A percentile compares a stretch with the other conserved stretches of the same genome.
These are phyloP conservation scores for Dasypogon diadema DNA, from an alignment of 2,888 invertebrate species.

Conservation along the genomic window DNA sequence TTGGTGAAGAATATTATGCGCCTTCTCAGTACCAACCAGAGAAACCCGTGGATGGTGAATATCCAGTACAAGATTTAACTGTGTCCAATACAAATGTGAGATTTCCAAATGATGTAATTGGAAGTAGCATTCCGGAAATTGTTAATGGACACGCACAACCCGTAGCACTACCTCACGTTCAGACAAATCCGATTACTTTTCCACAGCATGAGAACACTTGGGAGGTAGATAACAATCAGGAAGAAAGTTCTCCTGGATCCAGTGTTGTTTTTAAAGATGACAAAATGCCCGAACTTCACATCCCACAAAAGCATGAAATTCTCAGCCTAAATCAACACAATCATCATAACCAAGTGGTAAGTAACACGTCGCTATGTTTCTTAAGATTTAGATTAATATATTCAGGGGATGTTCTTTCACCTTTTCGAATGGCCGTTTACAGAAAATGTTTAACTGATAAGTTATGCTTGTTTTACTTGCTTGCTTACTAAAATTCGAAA, in stretches of 20 bases:
- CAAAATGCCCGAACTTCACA: not conserved
- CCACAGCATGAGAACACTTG: slow-evolving; percentile 46
- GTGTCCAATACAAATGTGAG: slow-evolving; percentile 66
- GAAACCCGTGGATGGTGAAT: slow-evolving; percentile 48
- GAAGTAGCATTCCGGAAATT: slow-evolving; percentile 60
- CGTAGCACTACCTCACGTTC: slow-evolving; percentile 63
- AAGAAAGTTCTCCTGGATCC: not conserved
- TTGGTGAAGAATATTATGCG: slow-evolving; percentile 4
- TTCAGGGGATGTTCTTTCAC: too few species aligned
- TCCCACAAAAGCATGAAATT: slow-evolving; percentile 64
- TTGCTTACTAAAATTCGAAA: too few species aligned
- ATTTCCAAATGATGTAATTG: slow-evolving; percentile 63
- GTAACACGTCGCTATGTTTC: too few species aligned
- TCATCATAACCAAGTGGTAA: slow-evolving; percentile 63
- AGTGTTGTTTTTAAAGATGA: slow-evolving; percentile 51
- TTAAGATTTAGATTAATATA: too few species aligned
- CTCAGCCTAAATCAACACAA: slow-evolving; percentile 64
- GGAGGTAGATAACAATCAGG: slow-evolving; percentile 11
- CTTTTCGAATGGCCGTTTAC: too few species aligned
- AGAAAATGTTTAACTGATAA: too few species aligned
- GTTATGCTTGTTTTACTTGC: too few species aligned
- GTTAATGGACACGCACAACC: slow-evolving; percentile 67
- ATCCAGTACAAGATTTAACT: slow-evolving; percentile 64
- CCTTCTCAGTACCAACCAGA: not conserved
- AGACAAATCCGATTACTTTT: slow-evolving; percentile 61